A percentile compares a stretch with the other conserved stretches of the same genome.
Conservation (phyloP, 2,888 invertebrate genomes). For the Aphelenchoides bicaudatus region DNA sequence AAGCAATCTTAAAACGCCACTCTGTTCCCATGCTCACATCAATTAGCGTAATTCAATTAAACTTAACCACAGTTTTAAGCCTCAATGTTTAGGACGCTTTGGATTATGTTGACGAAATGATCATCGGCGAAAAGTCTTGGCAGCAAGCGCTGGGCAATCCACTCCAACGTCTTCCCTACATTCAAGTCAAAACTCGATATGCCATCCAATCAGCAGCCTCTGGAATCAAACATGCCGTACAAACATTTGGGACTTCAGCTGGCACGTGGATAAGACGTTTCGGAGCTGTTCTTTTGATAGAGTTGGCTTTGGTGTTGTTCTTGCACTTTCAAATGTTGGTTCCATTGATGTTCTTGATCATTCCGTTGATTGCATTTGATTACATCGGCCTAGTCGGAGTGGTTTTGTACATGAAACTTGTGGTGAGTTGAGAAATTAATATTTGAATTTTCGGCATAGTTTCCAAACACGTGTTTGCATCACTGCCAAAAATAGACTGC, state of each 20-base stretch:
- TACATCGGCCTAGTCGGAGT: conserved; percentile 39
- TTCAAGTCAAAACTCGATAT: conserved; percentile 42
- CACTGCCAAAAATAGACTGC: too few relatives aligned
- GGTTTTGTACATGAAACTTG: conserved; percentile 33
- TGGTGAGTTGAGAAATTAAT: conserved; percentile 23
- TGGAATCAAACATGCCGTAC: not conserved
- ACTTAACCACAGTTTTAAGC: not conserved
- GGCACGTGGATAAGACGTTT: conserved; percentile 16
- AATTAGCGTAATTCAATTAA: conserved; percentile 26
- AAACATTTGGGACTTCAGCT: conserved; percentile 8
- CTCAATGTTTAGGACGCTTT: conserved; percentile 47
- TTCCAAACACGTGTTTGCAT: not conserved
- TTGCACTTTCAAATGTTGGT: conserved; percentile 37
- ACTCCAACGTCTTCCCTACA: conserved; percentile 50
- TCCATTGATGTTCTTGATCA: conserved; percentile 44
- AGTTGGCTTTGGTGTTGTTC: conserved; percentile 36
- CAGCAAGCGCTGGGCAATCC: conserved; percentile 42
- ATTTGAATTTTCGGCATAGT: not conserved
- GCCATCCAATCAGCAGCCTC: conserved; percentile 6
- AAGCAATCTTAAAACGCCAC: conserved; percentile 54
- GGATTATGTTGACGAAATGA: conserved; percentile 55
- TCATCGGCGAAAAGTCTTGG: conserved; percentile 52
- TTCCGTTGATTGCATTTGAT: conserved; percentile 51
- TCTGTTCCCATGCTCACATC: conserved; percentile 43
- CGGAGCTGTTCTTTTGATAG: conserved; percentile 32